Evolutionary conservation across 2,888 invertebrate genomes (phyloP), one percentile per base, ranked within the genome.

Genomic region (Physocephala rufipes): DNA sequence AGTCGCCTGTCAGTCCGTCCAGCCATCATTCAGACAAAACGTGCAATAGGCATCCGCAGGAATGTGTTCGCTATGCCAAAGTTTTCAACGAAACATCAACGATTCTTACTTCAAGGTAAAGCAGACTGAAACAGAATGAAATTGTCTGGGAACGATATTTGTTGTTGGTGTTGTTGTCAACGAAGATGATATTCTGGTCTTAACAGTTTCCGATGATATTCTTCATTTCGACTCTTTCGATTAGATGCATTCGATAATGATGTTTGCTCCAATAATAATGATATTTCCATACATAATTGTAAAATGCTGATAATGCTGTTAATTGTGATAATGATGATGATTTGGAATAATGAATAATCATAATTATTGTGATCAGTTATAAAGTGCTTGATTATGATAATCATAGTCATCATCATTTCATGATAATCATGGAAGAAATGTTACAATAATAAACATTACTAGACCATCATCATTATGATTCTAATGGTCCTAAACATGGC

Each of bases 91-190:
- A 36, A 36, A 9, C 36, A 36, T 9, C 36, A 36, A 4, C 26
- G 58, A 58, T 65, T 16, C 36, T 19, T 65, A 51, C 65, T 65
- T 65, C n/a, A 58, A 21, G n/a, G 36, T 55, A 51, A 53, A 65
- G 51, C 36, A 45, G 21, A 26, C 24, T 58, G 58, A 58, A 24
- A 45, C n/a, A n/a, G n/a, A 67, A 58, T 45, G 67, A 49, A 64
- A 51, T 30, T 28, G 15, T n/a, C 13, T 26, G 55, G 59, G 67
- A 67, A 58, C 55, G 9, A 47, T 47, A 43, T 58, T 63, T 63
- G 19, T 28, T 58, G 28, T 58, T 58, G 28, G 26, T 58, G 47
- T 26, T 65, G n/a, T 58, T 58, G 36, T 36, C 36, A 36, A 36
- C 9, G 36, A 9, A 7, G 36, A 7, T 36, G 36, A 4, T 36